Percentiles rank a stretch among this genome's conserved stretches.
These are phyloP conservation scores for Scelioninae gen. 2 DNA, from an alignment of 2,888 invertebrate species.

Conservation along the genomic window DNA sequence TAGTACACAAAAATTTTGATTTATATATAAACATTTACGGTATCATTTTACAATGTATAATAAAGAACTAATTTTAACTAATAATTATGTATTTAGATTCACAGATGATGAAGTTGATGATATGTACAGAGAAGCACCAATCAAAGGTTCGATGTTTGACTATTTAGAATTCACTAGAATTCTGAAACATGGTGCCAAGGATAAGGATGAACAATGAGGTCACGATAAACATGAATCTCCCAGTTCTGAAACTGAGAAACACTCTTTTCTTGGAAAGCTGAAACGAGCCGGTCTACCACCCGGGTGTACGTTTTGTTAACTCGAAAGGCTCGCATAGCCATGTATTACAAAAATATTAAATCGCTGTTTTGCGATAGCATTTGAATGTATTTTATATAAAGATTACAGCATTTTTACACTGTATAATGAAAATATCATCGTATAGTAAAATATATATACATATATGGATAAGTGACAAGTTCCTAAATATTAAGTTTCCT, in stretches of 20 bases:
- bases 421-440: constrained; percentile 2
- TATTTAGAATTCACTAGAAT: constrained; percentile 99
- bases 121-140: constrained; percentile 99
- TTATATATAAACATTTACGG: no score
- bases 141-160: constrained; percentile 95
- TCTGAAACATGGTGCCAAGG: constrained; percentile 98
- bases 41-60: no score
- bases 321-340: constrained; percentile 15
- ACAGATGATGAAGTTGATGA: constrained; percentile 99
- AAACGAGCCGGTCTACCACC: constrained; percentile 26
- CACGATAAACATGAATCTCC: constrained; percentile 16
- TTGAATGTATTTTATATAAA: constrained; percentile 33
- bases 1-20: no score
- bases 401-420: constrained; percentile 22
- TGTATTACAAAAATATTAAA: constrained; percentile 34
- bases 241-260: constrained; percentile 4
- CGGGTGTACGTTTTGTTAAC: constrained; percentile 43
- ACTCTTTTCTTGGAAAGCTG: constrained; percentile 23
- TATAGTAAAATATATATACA: constrained; percentile 14
- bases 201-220: constrained; percentile 92
- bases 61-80: no score
- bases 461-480: no score
- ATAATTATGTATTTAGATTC: constrained; percentile 78
- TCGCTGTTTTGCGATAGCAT: constrained; percentile 40
- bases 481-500: no score